Evolutionary conservation across 2,113 vertebrate genomes (phyloP), one percentile per base, ranked within the genome.

Genomic region (Xiphophorus maculatus): DNA sequence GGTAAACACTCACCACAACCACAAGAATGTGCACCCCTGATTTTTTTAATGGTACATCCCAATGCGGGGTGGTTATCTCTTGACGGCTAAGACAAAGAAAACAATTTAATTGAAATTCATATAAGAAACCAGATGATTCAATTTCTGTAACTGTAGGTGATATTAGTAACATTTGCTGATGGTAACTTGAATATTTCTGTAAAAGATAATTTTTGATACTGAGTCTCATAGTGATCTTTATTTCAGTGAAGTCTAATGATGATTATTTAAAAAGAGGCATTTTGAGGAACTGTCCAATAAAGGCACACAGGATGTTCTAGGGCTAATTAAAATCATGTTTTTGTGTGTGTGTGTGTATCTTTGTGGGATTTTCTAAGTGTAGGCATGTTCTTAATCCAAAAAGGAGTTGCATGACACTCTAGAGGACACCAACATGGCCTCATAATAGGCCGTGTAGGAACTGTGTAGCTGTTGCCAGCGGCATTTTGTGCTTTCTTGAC

Each of bases 401-500:
- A 51, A 22, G 17, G 17, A 51, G 19, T 40, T 75, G 22, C 17
- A 54, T 33, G 8, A 33, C 40, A 42, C 70, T 33, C 15, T 64
- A 5, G 11, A 80, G 75, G 33, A 17, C 35, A 6, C 0, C 58
- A 73, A 28, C 61, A 2, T 70, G 29, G 5, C 27, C 19, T 9
- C n/a, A 22, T 37, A 14, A 73, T 61, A n/a, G n/a, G 44, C 61
- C 19, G 40, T 37, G 22, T 22, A 0, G 8, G n/a, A 71, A 29
- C 3, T 6, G 14, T 27, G 13, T 61, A 40, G 29, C 60, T 19
- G 17, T 76, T 63, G 51, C 29, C 14, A 68, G n/a, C 13, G 61
- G 3, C 1, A 17, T 42, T 74, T 71, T 72, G 3, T 63, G 71
- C 19, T 29, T 61, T 54, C 54, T 69, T 65, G 25, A 75, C 76